Conservation (phyloP, 2,797 vertebrate species). For the Urosaurus nigricauda region DNA sequence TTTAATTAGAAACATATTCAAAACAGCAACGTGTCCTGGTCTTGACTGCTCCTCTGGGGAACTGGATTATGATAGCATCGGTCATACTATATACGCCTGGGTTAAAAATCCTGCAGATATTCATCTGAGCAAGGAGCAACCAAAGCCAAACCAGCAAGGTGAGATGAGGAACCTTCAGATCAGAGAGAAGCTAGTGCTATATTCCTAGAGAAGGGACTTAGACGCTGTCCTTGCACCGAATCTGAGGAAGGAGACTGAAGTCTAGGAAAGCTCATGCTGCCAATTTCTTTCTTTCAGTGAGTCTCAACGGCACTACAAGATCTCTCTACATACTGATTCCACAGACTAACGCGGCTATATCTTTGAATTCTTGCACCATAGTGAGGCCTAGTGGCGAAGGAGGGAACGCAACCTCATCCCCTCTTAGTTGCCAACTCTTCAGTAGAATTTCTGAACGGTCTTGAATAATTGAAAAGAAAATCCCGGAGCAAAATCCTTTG, state of each 20-base stretch:
- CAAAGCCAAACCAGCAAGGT: too few relatives aligned
- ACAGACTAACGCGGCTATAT: too few relatives aligned
- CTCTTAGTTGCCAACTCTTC: background rate
- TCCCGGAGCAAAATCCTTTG: background rate
- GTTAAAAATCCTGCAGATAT: background rate
- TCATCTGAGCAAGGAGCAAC: background rate
- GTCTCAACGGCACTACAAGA: too few relatives aligned
- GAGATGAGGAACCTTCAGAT: background rate
- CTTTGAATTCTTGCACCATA: background rate
- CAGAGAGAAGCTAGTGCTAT: background rate
- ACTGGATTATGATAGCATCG: background rate
- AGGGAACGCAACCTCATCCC: background rate
- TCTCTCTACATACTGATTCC: too few relatives aligned
- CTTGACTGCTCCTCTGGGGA: background rate
- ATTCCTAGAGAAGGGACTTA: background rate
- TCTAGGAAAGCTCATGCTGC: too few relatives aligned
- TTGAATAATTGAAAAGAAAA: background rate
- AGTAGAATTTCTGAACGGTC: background rate
- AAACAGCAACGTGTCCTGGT: background rate
- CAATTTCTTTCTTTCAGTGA: too few relatives aligned
- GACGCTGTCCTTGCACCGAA: background rate
- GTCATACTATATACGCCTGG: background rate
- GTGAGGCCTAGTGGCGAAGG: background rate
- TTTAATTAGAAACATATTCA: slow-evolving; percentile 73
- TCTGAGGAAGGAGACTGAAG: too few relatives aligned